phyloP scores from a whole-genome alignment of 2,888 invertebrate genomes.

The Congeria kusceri region DNA sequence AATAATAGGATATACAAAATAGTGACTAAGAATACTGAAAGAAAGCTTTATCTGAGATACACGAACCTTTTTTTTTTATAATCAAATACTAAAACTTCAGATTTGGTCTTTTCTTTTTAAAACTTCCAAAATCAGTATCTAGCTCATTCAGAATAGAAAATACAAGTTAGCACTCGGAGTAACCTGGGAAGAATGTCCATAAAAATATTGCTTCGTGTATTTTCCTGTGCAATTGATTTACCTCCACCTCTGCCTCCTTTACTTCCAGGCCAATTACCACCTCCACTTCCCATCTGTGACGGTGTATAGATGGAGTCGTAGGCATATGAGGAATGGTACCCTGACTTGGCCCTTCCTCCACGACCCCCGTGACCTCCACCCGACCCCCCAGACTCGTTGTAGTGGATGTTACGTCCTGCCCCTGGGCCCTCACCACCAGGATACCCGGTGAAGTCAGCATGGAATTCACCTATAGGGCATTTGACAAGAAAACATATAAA shows the following conservation, averaged over 20 bases:
- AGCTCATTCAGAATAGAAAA: too few relatives aligned
- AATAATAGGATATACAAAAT: not conserved
- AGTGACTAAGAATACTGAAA: too few relatives aligned
- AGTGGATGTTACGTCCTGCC: constrained; percentile 55
- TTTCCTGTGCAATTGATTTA: constrained; percentile 31
- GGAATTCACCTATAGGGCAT: constrained; percentile 70
- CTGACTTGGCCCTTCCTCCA: constrained; percentile 69
- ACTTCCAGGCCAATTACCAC: constrained; percentile 59
- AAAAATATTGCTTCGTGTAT: too few relatives aligned
- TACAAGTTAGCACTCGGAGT: too few relatives aligned
- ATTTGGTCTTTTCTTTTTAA: too few relatives aligned
- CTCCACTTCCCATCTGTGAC: constrained; percentile 72
- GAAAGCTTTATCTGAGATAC: too few relatives aligned
- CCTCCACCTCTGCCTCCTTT: constrained; percentile 75
- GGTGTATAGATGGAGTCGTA: constrained; percentile 74
- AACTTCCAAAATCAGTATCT: too few relatives aligned
- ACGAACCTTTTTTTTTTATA: too few relatives aligned
- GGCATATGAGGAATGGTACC: constrained; percentile 67
- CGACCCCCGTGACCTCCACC: constrained; percentile 79
- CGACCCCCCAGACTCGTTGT: constrained; percentile 64
- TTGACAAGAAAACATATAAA: too few relatives aligned
- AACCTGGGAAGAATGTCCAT: too few relatives aligned
- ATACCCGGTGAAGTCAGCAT: constrained; percentile 75
- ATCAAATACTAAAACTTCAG: too few relatives aligned
- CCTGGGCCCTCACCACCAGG: constrained; percentile 68